phyloP scores from a whole-genome alignment of 2,797 vertebrate species.

The Clarias platycephalus region DNA sequence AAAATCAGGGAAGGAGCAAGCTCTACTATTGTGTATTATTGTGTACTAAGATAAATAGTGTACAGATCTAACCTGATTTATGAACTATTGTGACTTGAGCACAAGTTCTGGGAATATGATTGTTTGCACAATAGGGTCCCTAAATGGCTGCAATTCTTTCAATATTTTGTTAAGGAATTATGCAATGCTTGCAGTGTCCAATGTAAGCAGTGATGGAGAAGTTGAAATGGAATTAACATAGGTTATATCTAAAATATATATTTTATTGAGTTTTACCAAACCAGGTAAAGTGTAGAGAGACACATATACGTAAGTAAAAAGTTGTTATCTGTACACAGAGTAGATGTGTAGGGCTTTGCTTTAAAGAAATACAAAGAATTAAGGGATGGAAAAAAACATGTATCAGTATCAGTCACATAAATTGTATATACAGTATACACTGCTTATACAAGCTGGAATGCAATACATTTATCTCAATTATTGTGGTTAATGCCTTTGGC shows the following conservation, averaged over 20 bases:
- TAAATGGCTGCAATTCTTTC: neutral
- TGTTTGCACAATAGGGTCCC: constrained; percentile 16
- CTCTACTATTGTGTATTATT: neutral
- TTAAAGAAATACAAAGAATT: neutral
- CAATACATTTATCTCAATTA: neutral
- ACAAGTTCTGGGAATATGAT: neutral
- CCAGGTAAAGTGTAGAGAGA: neutral
- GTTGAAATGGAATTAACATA: neutral
- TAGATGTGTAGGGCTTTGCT: neutral
- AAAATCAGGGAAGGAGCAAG: neutral
- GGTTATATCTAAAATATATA: neutral
- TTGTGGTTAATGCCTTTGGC: neutral
- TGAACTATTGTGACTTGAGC: constrained; percentile 12
- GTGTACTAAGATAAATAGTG: neutral
- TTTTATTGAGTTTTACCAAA: neutral
- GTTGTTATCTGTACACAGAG: neutral
- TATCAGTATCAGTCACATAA: neutral
- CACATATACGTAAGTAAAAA: neutral
- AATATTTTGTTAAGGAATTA: neutral
- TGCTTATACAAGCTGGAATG: neutral
- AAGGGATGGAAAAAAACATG: neutral
- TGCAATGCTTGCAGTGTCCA: neutral
- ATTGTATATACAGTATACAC: neutral
- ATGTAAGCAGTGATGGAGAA: neutral
- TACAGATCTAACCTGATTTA: neutral